Conservation (phyloP, 2,888 invertebrate species). For the Caenorhabditis drosophilae region DNA sequence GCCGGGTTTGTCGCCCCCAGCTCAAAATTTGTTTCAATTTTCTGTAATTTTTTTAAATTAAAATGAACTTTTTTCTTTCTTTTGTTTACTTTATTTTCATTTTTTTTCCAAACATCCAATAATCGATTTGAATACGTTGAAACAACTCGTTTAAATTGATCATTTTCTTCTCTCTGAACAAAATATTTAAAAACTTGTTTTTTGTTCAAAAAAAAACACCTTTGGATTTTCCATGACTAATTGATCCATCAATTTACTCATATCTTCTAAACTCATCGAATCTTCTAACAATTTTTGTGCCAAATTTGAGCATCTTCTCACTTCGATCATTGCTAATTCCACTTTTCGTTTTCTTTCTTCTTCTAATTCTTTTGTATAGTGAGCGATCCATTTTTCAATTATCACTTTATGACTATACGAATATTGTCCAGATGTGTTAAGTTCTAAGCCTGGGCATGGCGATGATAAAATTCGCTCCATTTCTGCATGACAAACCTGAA, state of each 20-base stretch:
- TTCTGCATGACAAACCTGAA: conserved; percentile 35
- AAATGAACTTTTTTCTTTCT: neutral
- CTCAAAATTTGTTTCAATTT: neutral
- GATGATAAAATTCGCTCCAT: conserved; percentile 31
- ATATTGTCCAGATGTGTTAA: conserved; percentile 8
- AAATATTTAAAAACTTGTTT: neutral
- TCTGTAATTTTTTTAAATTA: neutral
- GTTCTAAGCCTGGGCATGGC: conserved; percentile 29
- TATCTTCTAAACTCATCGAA: conserved; percentile 13
- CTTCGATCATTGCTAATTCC: conserved; percentile 18
- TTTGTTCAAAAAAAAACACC: conserved; percentile 5
- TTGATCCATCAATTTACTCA: conserved; percentile 13
- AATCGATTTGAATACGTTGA: conserved; percentile 7
- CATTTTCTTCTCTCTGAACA: conserved; percentile 3
- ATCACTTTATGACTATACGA: conserved; percentile 32
- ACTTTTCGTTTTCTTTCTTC: conserved; percentile 8
- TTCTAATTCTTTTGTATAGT: conserved; percentile 22
- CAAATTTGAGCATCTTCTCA: conserved; percentile 2
- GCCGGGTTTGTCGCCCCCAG: conserved; percentile 8
- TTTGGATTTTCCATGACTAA: conserved; percentile 13
- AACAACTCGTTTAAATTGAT: conserved; percentile 4
- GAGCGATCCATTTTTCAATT: conserved; percentile 36
- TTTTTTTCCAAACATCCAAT: conserved; percentile 1
- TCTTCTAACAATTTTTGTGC: conserved; percentile 4
- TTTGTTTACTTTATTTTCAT: neutral